These are phyloP conservation scores for Lasioglossum baleicum DNA, from an alignment of 1,140 invertebrate genomes.

Conservation along the genomic window DNA sequence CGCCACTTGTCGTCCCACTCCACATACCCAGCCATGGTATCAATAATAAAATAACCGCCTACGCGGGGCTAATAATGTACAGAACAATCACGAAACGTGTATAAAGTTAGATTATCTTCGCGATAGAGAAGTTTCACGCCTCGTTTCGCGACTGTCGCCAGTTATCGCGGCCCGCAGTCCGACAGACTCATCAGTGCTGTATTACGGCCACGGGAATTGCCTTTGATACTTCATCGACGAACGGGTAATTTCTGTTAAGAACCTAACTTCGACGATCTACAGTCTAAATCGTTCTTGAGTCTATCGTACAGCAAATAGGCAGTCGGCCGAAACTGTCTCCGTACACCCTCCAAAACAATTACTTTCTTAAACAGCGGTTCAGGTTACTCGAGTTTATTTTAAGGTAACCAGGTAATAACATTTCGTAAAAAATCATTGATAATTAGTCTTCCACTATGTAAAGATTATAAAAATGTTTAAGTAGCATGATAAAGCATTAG, in stretches of 20 bases:
- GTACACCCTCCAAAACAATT: too few relatives aligned
- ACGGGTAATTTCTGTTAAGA: slow-evolving; percentile 2
- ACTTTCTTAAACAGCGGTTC: too few relatives aligned
- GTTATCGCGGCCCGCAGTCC: slow-evolving; percentile 14
- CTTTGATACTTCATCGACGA: slow-evolving; percentile 24
- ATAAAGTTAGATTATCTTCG: slow-evolving; percentile 61
- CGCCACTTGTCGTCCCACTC: slow-evolving; percentile 26
- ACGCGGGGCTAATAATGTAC: slow-evolving; percentile 56
- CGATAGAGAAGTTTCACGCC: slow-evolving; percentile 25
- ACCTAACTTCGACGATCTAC: neutral
- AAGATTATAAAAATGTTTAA: too few relatives aligned
- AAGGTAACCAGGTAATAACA: too few relatives aligned
- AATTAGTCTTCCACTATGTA: too few relatives aligned
- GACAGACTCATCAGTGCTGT: neutral
- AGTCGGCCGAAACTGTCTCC: too few relatives aligned
- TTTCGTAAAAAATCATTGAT: too few relatives aligned
- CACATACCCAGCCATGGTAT: neutral
- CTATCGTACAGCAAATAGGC: too few relatives aligned
- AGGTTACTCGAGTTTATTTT: too few relatives aligned
- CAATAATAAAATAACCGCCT: slow-evolving; percentile 45
- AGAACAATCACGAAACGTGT: slow-evolving; percentile 51
- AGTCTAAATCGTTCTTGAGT: too few relatives aligned
- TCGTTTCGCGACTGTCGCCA: neutral
- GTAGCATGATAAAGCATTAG: too few relatives aligned
- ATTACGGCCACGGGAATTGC: neutral